phyloP scores from a whole-genome alignment of 1,140 invertebrate species.

The Pemphigus obesinymphae region DNA sequence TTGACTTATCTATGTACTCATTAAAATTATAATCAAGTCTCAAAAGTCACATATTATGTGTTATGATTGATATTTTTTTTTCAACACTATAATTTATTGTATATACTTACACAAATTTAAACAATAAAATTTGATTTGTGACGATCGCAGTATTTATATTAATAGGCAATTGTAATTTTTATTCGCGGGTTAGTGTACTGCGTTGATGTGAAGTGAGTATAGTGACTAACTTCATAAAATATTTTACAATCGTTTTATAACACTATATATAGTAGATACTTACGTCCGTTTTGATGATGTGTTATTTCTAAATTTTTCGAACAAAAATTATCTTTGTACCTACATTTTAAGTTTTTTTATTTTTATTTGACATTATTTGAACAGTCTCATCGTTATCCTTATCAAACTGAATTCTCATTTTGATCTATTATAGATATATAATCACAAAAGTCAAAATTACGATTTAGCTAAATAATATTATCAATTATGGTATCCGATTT shows the following conservation, averaged over 20 bases:
- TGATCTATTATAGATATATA: too few species aligned
- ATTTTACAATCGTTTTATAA: slow-evolving; percentile 12
- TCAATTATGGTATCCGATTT: too few species aligned
- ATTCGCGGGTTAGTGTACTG: background rate
- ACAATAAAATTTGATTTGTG: background rate
- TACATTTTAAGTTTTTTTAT: too few species aligned
- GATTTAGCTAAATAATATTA: too few species aligned
- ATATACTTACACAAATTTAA: background rate
- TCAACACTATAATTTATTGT: background rate
- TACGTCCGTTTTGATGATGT: background rate
- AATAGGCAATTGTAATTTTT: too few species aligned
- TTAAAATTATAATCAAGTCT: too few species aligned
- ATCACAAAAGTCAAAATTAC: too few species aligned
- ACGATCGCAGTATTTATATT: background rate
- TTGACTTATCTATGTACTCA: too few species aligned
- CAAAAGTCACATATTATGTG: too few species aligned
- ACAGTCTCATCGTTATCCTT: too few species aligned
- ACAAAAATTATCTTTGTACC: background rate
- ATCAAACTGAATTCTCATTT: too few species aligned
- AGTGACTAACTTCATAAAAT: background rate
- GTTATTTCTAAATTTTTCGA: background rate
- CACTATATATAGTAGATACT: background rate
- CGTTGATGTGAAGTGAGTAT: background rate
- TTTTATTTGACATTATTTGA: too few species aligned
- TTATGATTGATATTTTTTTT: background rate